phyloP scores from a whole-genome alignment of 2,113 vertebrate genomes.

The Grantiella picta region DNA sequence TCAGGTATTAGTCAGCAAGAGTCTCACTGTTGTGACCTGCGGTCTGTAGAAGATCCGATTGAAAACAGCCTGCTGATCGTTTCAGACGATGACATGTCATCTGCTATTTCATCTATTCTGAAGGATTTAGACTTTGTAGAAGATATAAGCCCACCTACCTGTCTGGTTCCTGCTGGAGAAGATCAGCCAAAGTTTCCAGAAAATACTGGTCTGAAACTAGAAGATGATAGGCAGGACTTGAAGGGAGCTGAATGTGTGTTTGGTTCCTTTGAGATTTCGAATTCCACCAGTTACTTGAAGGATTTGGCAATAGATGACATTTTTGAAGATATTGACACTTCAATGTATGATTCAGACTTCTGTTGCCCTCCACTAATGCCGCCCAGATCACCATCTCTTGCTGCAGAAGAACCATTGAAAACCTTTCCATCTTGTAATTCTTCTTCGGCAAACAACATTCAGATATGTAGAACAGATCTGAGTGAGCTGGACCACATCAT shows the following conservation, averaged over 20 bases:
- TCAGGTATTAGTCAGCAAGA: slow-evolving; percentile 58
- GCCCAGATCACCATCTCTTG: slow-evolving; percentile 55
- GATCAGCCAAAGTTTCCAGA: slow-evolving; percentile 65
- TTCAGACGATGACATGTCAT: slow-evolving; percentile 72
- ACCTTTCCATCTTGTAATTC: slow-evolving; percentile 70
- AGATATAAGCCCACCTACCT: slow-evolving; percentile 67
- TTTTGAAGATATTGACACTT: slow-evolving; percentile 89
- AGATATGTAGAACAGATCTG: slow-evolving; percentile 80
- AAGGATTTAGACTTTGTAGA: slow-evolving; percentile 73
- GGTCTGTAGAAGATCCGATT: slow-evolving; percentile 28
- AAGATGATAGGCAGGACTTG: slow-evolving; percentile 59
- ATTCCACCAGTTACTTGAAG: slow-evolving; percentile 82
- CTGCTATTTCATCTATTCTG: slow-evolving; percentile 71
- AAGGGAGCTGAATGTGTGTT: slow-evolving; percentile 67
- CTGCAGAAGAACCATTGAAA: slow-evolving; percentile 75
- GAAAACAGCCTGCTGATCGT: slow-evolving; percentile 67
- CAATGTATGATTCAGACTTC: slow-evolving; percentile 86
- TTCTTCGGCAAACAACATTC: slow-evolving; percentile 70
- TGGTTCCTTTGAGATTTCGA: slow-evolving; percentile 78
- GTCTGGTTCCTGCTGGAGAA: slow-evolving; percentile 65
- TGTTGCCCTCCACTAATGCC: slow-evolving; percentile 67
- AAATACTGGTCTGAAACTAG: slow-evolving; percentile 23
- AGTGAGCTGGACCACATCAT: slow-evolving; percentile 89
- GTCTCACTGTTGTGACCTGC: slow-evolving; percentile 45
- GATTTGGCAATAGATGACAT: slow-evolving; percentile 86